Evolutionary conservation across 1,140 invertebrate species (phyloP).

Genomic region (Pseudomyrmex concolor): DNA sequence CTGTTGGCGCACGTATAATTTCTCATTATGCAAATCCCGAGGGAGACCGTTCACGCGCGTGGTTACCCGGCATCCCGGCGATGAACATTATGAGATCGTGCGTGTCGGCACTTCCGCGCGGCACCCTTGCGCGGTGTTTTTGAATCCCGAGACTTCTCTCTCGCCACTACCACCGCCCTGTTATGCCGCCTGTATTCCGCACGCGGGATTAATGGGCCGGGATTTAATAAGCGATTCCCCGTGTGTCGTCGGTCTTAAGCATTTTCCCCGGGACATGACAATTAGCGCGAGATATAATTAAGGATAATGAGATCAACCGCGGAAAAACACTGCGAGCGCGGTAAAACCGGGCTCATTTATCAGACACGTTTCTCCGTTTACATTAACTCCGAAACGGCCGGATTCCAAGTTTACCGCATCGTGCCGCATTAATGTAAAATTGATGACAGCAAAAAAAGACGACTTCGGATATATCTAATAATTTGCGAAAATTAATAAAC

Average conservation of each 20-base stretch:
- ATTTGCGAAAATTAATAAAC: conserved; percentile 19
- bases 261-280: conserved; percentile 26
- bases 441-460: neutral
- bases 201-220: conserved; percentile 18
- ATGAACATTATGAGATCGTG: conserved; percentile 55
- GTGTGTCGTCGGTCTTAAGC: conserved; percentile 20
- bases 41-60: conserved; percentile 51
- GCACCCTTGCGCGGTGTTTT: conserved; percentile 10
- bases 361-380: neutral
- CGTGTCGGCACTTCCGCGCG: conserved; percentile 35
- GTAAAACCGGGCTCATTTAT: conserved; percentile 21
- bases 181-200: conserved; percentile 33
- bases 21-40: conserved; percentile 76
- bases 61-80: conserved; percentile 39
- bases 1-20: conserved; percentile 69
- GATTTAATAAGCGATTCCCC: conserved; percentile 33
- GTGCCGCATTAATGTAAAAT: conserved; percentile 11
- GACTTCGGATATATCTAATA: neutral
- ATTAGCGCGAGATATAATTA: conserved; percentile 50
- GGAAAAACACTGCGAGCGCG: neutral
- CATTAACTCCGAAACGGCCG: conserved; percentile 7
- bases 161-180: neutral
- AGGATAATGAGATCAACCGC: conserved; percentile 14
- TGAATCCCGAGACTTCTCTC: neutral
- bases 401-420: conserved; percentile 10